Evolutionary conservation across 2,113 vertebrate genomes (phyloP).

Genomic region (Tiliqua scincoides): DNA sequence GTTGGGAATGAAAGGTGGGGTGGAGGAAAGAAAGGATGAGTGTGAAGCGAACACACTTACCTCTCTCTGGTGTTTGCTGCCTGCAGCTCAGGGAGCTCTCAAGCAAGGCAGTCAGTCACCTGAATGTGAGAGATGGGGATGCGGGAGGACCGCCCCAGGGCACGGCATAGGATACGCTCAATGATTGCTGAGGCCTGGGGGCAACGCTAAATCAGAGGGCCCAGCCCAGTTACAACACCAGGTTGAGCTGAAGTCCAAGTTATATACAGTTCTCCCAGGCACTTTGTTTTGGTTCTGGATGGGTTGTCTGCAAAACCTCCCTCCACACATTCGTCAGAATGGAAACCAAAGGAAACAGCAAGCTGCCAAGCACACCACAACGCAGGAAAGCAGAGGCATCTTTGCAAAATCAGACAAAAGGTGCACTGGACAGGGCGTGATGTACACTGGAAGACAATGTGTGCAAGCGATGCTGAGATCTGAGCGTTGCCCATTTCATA

Average conservation of each 20-base stretch:
- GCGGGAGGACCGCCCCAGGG: neutral
- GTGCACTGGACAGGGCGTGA: neutral
- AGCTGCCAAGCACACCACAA: neutral
- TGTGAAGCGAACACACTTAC: slow-evolving; percentile 8
- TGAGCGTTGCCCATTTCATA: neutral
- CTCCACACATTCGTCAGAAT: neutral
- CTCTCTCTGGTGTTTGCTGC: neutral
- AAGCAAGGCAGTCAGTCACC: neutral
- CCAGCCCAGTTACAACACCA: too few species aligned
- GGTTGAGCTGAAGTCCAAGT: too few species aligned
- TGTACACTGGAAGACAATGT: neutral
- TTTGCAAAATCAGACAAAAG: neutral
- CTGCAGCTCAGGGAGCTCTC: neutral
- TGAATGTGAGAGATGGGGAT: neutral
- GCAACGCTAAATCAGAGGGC: neutral
- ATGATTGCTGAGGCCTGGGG: neutral
- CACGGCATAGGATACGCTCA: neutral
- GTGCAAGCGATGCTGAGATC: neutral
- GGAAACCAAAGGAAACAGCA: neutral
- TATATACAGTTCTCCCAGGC: neutral
- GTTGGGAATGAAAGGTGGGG: neutral
- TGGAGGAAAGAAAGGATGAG: neutral
- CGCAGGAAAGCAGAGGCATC: neutral
- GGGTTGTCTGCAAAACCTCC: neutral
- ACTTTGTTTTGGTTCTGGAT: neutral